Evolutionary conservation across 1,140 invertebrate species (phyloP).

Genomic region (Aethina tumida): DNA sequence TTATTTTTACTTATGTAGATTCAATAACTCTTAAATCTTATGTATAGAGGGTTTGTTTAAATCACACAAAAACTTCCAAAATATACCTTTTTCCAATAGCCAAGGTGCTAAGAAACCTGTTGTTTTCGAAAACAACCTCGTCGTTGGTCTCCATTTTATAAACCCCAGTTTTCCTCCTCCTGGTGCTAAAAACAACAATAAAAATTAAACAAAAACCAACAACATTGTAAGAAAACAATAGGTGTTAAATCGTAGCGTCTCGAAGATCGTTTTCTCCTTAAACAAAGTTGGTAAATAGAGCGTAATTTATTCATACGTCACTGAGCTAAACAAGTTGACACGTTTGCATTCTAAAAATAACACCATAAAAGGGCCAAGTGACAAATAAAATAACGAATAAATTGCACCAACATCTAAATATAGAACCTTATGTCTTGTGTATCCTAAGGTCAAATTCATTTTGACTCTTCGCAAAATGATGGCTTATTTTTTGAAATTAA

Average conservation of each 20-base stretch:
- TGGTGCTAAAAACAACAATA: slow-evolving; percentile 12
- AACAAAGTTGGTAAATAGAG: background rate
- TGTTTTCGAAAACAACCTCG: slow-evolving; percentile 30
- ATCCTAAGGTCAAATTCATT: too few relatives aligned
- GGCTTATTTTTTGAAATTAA: too few relatives aligned
- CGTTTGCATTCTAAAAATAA: slow-evolving; percentile 1
- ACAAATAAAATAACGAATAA: too few relatives aligned
- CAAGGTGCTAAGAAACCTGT: slow-evolving; percentile 29
- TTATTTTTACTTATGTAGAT: too few relatives aligned
- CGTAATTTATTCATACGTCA: background rate
- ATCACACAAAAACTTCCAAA: slow-evolving; percentile 5
- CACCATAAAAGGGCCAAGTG: too few relatives aligned
- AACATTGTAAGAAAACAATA: background rate
- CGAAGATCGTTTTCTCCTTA: background rate
- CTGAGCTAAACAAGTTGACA: background rate
- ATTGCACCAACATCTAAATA: too few relatives aligned
- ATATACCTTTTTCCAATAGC: slow-evolving; percentile 32
- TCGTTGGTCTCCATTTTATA: slow-evolving; percentile 29
- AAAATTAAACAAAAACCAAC: background rate
- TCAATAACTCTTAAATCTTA: too few relatives aligned
- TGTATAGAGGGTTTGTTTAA: too few relatives aligned
- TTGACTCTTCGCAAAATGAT: too few relatives aligned
- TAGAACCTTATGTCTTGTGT: too few relatives aligned
- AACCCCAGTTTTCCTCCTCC: slow-evolving; percentile 28
- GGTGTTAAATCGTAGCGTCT: background rate